Percentiles rank a stretch among this genome's conserved stretches.
phyloP scores from a whole-genome alignment of 30 jellyfish, hydroid and myxozoan genomes.

The Hydractinia symbiolongicarpus region DNA sequence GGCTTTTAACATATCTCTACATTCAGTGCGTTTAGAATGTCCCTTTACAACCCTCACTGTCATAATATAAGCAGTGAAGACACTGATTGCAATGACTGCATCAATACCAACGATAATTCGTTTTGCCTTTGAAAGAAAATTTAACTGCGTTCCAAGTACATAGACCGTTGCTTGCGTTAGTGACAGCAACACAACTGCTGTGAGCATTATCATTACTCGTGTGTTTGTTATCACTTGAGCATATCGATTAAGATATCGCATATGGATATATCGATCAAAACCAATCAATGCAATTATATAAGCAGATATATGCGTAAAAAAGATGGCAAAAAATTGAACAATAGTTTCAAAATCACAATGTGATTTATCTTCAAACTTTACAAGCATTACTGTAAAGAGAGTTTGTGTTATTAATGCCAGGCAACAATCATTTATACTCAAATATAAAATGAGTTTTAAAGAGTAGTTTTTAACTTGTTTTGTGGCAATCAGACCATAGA shows the following conservation, averaged over 20 bases:
- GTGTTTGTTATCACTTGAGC: conserved; percentile 1
- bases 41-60: neutral
- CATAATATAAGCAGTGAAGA: neutral
- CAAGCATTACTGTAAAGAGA: conserved; percentile 9
- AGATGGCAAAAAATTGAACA: conserved; percentile 9
- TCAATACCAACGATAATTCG: neutral
- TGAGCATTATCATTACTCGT: neutral
- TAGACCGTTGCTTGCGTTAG: conserved; percentile 9
- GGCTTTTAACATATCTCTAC: neutral
- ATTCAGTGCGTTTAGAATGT: neutral
- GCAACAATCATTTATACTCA: conserved; percentile 15
- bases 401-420: neutral
- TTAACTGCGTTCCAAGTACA: conserved; percentile 9
- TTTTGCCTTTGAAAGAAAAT: neutral
- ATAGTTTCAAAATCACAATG: neutral
- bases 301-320: conserved; percentile 19
- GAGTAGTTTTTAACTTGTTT: conserved; percentile 5
- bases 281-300: conserved; percentile 15
- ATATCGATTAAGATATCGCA: neutral
- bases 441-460: neutral
- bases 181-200: neutral
- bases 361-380: neutral
- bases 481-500: neutral
- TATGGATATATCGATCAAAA: conserved; percentile 7
- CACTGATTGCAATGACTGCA: neutral